Evolutionary conservation across 2,113 vertebrate genomes (phyloP).

Genomic region (Aplodontia rufa): DNA sequence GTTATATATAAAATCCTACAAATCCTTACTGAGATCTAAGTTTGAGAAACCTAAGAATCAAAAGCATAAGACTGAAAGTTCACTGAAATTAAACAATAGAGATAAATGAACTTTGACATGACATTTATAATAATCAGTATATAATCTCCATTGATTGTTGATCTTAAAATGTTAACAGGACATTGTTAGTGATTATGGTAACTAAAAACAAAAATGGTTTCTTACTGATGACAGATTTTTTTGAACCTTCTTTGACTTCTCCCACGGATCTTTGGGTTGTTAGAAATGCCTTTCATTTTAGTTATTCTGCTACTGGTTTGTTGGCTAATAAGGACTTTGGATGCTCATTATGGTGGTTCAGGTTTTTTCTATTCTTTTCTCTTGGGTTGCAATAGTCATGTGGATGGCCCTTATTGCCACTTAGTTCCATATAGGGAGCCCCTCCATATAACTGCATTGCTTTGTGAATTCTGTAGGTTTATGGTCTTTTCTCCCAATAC

Average conservation of each 20-base stretch:
- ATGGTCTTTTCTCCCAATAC: constrained; percentile 15
- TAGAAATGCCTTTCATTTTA: constrained; percentile 40
- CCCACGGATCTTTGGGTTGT: not conserved
- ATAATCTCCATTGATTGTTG: constrained; percentile 10
- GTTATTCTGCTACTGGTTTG: not conserved
- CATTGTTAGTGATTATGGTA: not conserved
- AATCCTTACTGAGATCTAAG: not conserved
- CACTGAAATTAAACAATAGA: constrained; percentile 40
- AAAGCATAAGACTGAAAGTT: not conserved
- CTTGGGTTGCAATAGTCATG: not conserved
- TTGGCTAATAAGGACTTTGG: constrained; percentile 17
- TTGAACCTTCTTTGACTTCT: not conserved
- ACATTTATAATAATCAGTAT: not conserved
- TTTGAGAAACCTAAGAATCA: constrained; percentile 18
- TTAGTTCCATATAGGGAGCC: not conserved
- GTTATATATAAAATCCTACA: not conserved
- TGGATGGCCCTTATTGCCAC: not conserved
- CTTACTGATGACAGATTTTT: not conserved
- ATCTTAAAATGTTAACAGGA: not conserved
- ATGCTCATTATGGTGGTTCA: not conserved
- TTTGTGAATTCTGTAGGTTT: constrained; percentile 43
- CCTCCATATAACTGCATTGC: not conserved
- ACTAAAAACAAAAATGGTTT: constrained; percentile 42
- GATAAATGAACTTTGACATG: constrained; percentile 29
- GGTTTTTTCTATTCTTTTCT: constrained; percentile 6